Conservation (phyloP, 2,113 vertebrate genomes). For the Pyxicephalus adspersus region DNA sequence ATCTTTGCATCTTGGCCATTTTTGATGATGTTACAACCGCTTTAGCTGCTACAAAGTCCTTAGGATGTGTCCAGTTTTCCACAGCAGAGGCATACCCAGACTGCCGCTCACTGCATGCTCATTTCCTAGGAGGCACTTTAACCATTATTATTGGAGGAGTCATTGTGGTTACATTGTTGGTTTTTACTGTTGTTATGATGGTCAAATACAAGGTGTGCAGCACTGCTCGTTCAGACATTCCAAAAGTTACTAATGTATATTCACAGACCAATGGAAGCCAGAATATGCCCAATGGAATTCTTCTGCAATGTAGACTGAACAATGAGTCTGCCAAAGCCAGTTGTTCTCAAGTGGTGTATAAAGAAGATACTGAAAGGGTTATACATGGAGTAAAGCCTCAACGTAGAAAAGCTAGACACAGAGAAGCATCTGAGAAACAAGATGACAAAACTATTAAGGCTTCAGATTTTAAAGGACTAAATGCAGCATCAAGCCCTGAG, state of each 20-base stretch:
- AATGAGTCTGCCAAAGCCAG: conserved; percentile 59
- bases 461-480: not conserved
- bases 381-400: conserved; percentile 59
- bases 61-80: conserved; percentile 86
- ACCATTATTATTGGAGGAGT: conserved; percentile 87
- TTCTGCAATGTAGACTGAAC: conserved; percentile 58
- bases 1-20: conserved; percentile 87
- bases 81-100: conserved; percentile 85
- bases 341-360: conserved; percentile 47
- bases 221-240: conserved; percentile 68
- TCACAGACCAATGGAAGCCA: conserved; percentile 83
- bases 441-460: not conserved
- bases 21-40: conserved; percentile 82
- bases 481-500: conserved; percentile 51
- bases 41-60: conserved; percentile 80
- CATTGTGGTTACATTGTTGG: conserved; percentile 86
- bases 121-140: conserved; percentile 88
- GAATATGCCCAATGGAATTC: conserved; percentile 76
- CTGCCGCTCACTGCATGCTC: conserved; percentile 86
- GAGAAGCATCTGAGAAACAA: conserved; percentile 34
- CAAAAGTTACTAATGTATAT: conserved; percentile 78
- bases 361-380: conserved; percentile 32
- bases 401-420: conserved; percentile 66
- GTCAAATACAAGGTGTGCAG: conserved; percentile 83
- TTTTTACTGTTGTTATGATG: conserved; percentile 90